These are phyloP conservation scores for Oncorhynchus mykiss DNA, from an alignment of 2,113 vertebrate genomes.

Conservation along the genomic window DNA sequence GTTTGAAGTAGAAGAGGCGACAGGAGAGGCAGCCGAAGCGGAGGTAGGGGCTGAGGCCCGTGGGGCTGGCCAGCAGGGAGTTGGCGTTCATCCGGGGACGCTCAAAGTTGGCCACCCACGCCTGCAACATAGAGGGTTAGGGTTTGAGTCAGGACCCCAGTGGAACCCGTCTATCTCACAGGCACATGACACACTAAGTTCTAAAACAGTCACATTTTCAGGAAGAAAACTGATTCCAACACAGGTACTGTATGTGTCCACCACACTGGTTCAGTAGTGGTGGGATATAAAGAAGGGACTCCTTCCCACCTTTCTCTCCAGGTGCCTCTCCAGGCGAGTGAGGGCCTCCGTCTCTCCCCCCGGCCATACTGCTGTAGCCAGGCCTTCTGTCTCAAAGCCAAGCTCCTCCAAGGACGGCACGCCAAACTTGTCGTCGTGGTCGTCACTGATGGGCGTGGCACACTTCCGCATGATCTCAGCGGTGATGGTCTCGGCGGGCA, in stretches of 20 bases:
- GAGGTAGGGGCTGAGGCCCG: conserved; percentile 92
- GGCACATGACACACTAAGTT: neutral
- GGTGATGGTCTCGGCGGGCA: conserved; percentile 82
- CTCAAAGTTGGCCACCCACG: conserved; percentile 96
- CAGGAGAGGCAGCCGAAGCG: conserved; percentile 95
- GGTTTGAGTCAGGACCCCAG: neutral
- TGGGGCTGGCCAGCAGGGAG: conserved; percentile 91
- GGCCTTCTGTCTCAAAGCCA: conserved; percentile 91
- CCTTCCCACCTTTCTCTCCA: conserved; percentile 87
- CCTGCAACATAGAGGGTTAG: conserved; percentile 67
- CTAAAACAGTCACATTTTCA: too few relatives aligned
- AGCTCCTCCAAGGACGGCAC: conserved; percentile 87
- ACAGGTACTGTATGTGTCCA: neutral
- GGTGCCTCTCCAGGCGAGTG: conserved; percentile 88
- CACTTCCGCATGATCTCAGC: conserved; percentile 82
- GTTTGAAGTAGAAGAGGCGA: conserved; percentile 92
- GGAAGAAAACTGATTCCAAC: neutral
- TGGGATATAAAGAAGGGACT: neutral
- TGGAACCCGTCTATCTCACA: neutral
- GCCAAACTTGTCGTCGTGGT: conserved; percentile 86
- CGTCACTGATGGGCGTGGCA: conserved; percentile 78
- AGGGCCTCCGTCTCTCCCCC: conserved; percentile 95
- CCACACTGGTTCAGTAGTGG: neutral
- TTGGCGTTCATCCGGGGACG: conserved; percentile 93
- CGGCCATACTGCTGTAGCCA: conserved; percentile 89